A percentile compares a stretch with the other conserved stretches of the same genome.
Evolutionary conservation across 2,888 invertebrate genomes (phyloP).

Genomic region (Nesidiocoris tenuis): DNA sequence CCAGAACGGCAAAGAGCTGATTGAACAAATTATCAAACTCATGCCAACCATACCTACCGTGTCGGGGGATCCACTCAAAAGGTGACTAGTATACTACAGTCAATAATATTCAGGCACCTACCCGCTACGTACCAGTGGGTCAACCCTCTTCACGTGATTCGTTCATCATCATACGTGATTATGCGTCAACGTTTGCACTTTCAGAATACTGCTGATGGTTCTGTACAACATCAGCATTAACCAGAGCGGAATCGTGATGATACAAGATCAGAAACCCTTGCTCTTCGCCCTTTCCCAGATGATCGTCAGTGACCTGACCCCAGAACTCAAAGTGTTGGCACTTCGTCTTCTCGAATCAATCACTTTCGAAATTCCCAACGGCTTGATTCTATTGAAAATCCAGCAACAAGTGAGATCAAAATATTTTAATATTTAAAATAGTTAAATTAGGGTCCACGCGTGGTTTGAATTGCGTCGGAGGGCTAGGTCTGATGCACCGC

Average conservation of each 20-base stretch:
- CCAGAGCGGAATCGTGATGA: slow-evolving; percentile 52
- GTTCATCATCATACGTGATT: too few relatives aligned
- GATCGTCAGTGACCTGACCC: slow-evolving; percentile 48
- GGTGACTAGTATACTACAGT: too few relatives aligned
- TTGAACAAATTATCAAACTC: slow-evolving; percentile 53
- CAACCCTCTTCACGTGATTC: too few relatives aligned
- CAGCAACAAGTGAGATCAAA: slow-evolving; percentile 37
- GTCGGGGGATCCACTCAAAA: slow-evolving; percentile 53
- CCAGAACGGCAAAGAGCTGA: slow-evolving; percentile 53
- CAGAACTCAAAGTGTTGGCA: slow-evolving; percentile 50
- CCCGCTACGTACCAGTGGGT: too few relatives aligned
- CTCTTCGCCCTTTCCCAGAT: slow-evolving; percentile 47
- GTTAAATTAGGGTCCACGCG: too few relatives aligned
- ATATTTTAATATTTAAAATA: background rate
- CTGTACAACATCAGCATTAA: slow-evolving; percentile 56
- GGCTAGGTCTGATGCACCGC: too few relatives aligned
- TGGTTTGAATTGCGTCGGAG: too few relatives aligned
- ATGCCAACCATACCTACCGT: slow-evolving; percentile 53
- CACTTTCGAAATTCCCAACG: slow-evolving; percentile 50
- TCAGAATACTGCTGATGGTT: slow-evolving; percentile 54
- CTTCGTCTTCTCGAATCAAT: slow-evolving; percentile 51
- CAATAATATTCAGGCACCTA: too few relatives aligned
- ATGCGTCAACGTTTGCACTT: slow-evolving; percentile 43
- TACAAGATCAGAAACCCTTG: slow-evolving; percentile 49
- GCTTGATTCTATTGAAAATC: slow-evolving; percentile 32